These are phyloP conservation scores for Tauraco hartlaubi DNA, from an alignment of 2,797 vertebrate genomes.

Conservation along the genomic window DNA sequence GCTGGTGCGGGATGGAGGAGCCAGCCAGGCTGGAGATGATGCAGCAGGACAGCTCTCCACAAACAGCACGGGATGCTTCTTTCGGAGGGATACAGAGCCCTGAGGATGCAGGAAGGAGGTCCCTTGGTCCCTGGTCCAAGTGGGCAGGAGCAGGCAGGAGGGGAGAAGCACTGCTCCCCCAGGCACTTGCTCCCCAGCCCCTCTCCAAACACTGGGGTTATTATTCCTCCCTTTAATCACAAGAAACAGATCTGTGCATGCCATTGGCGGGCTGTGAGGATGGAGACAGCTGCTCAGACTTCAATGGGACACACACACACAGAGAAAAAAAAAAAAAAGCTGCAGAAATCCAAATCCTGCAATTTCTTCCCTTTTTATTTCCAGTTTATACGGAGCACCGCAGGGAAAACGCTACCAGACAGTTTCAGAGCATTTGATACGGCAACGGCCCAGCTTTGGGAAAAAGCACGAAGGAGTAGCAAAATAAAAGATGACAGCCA, in stretches of 20 bases:
- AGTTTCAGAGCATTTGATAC: conserved; percentile 61
- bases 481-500: conserved; percentile 73
- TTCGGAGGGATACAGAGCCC: neutral
- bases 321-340: neutral
- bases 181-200: neutral
- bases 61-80: rapidly evolving
- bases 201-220: conserved; percentile 34
- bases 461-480: conserved; percentile 45
- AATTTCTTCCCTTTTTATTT: conserved; percentile 60
- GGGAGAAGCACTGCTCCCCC: neutral
- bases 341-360: conserved; percentile 50
- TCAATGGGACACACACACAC: neutral
- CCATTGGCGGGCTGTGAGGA: conserved; percentile 2
- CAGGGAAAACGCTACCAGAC: conserved; percentile 63
- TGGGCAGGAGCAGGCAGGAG: neutral
- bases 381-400: conserved; percentile 28
- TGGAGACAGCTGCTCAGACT: conserved; percentile 63
- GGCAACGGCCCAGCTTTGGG: conserved; percentile 51
- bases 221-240: conserved; percentile 61
- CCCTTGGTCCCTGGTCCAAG: neutral
- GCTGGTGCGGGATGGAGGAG: neutral
- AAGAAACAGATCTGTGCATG: conserved; percentile 55
- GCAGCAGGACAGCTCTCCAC: neutral
- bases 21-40: neutral
- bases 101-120: neutral